Conservation (phyloP, 2,113 vertebrate species). For the Vimba vimba region DNA sequence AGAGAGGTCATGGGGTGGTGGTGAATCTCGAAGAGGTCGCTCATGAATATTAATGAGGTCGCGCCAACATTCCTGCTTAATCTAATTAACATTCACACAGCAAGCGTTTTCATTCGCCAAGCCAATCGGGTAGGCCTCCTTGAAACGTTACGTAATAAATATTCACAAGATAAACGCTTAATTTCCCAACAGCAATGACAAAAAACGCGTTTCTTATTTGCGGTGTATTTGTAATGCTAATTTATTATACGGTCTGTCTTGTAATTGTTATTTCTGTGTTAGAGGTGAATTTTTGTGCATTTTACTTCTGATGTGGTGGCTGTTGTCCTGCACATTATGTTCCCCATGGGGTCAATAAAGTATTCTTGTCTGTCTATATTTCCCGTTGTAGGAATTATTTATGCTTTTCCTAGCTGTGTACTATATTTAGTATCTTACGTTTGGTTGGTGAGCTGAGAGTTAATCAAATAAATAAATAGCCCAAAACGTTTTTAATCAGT, state of each 20-base stretch:
- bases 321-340: not conserved
- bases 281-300: not conserved
- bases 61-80: not conserved
- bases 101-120: not conserved
- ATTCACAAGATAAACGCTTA: conserved; percentile 3
- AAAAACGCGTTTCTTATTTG: not conserved
- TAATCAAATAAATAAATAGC: too few species aligned
- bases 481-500: too few species aligned
- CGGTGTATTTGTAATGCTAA: not conserved
- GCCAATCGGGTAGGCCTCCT: not conserved
- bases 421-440: too few species aligned
- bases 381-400: not conserved
- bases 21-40: not conserved
- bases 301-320: not conserved
- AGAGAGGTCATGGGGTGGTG: not conserved
- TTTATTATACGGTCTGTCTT: not conserved
- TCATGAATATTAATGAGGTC: not conserved
- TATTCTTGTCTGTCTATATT: not conserved
- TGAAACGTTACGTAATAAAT: not conserved
- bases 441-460: too few species aligned
- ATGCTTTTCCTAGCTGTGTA: not conserved
- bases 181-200: not conserved
- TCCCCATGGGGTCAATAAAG: not conserved
- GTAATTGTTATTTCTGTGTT: not conserved
- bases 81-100: not conserved